A percentile compares a stretch with the other conserved stretches of the same genome.
Evolutionary conservation across 2,888 invertebrate species (phyloP).

Genomic region (Ischnura elegans): DNA sequence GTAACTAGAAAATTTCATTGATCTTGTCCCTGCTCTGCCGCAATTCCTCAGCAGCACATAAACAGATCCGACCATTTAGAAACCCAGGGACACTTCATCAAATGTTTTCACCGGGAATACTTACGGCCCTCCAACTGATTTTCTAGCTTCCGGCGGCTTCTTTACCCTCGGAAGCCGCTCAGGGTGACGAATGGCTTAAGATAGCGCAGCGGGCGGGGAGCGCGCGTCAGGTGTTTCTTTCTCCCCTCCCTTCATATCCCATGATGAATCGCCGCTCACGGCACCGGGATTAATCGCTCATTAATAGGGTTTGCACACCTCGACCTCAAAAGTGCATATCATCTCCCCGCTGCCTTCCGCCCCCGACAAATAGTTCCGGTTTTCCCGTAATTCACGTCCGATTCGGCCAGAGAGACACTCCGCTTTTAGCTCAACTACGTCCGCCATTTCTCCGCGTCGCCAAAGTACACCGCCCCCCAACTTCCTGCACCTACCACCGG

Average conservation of each 20-base stretch:
- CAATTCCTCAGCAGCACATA: too few species aligned
- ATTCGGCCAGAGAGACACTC: too few species aligned
- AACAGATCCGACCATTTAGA: too few species aligned
- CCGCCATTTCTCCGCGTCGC: too few species aligned
- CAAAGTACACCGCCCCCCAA: too few species aligned
- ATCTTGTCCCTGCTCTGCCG: too few species aligned
- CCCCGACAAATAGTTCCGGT: conserved; percentile 5
- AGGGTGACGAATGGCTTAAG: background rate
- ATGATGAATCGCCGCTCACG: background rate
- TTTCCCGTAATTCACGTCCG: conserved; percentile 10
- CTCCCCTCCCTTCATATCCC: background rate
- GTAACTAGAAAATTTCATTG: too few species aligned
- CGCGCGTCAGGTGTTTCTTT: conserved; percentile 12
- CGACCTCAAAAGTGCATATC: background rate
- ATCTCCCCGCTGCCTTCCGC: background rate
- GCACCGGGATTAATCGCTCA: background rate
- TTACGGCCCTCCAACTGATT: too few species aligned
- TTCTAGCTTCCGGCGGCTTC: background rate
- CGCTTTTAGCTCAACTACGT: too few species aligned
- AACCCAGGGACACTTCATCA: too few species aligned
- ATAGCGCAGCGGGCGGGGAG: background rate
- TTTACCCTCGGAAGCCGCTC: background rate
- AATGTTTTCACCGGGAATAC: too few species aligned
- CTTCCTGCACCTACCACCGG: too few species aligned
- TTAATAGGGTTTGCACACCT: background rate